Base-by-base conservation (phyloP, 2,797 vertebrate genomes). In the Anas acuta region DNA sequence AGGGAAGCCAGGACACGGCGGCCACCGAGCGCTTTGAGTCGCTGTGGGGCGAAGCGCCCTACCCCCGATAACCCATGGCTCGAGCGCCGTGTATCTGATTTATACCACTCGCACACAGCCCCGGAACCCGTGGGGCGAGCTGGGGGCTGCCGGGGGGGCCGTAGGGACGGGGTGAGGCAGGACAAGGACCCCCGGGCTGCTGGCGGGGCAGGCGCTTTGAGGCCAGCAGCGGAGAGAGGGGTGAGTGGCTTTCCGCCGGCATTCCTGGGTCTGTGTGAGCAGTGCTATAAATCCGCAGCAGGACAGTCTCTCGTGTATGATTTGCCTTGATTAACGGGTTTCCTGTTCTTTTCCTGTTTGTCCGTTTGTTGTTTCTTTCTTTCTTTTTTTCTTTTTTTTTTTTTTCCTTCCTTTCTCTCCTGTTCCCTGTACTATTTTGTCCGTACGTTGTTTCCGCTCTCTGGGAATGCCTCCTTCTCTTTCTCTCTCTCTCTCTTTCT, bases 311-410 rank as follows among this genome's bases (percentile, higher is more conserved):
- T 95, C 95, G 35, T 91, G 96, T 98, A 97, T 96, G 96, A 98
- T 97, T 96, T 98, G 98, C 98, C 98, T 98, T 97, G 97, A 99
- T 98, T 99, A 99, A 99, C 97, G 95, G 97, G 97, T 98, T 97
- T 98, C 97, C 98, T 98, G 73, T 98, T 98, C 98, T 98, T 98
- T 97, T 98, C 98, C 98, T 98, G 98, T 98, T 97, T 98, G 98
- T 98, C 97, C 96, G 98, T 97, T 97, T 96, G 97, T 97, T 97
- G 23, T 49, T 49, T 49, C 23, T 21, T 47, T 49, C 12, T 49
- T 49, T 49, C 22, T 23, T 22, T 47, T 12, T 47, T 49, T 49
- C 12, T 49, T 22, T 47, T 12, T 47, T 23, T 49, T 5, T 13
- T 22, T 22, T 49, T 47, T 13, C 7, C 12, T 23, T 13, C 12